These are phyloP conservation scores for Deilephila elpenor DNA, from an alignment of 2,888 invertebrate genomes.

Conservation along the genomic window DNA sequence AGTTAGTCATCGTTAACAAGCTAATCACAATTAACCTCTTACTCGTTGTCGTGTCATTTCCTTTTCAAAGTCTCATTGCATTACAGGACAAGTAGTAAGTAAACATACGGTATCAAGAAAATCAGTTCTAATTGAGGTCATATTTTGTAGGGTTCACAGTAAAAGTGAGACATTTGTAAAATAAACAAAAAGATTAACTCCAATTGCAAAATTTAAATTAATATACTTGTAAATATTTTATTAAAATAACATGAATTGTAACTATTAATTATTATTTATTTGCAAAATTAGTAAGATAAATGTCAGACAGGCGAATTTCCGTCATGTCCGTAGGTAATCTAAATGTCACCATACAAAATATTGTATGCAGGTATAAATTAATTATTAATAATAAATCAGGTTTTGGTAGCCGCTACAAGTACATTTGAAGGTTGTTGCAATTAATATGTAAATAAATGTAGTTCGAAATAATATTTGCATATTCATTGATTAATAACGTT, in stretches of 20 bases:
- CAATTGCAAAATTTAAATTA: background rate
- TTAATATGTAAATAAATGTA: background rate
- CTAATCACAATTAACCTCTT: slow-evolving; percentile 24
- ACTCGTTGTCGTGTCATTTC: slow-evolving; percentile 18
- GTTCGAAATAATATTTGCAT: background rate
- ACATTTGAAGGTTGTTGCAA: slow-evolving; percentile 11
- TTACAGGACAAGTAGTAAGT: background rate
- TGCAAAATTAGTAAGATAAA: background rate
- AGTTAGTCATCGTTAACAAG: slow-evolving; percentile 17
- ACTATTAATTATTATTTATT: background rate
- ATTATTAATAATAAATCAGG: slow-evolving; percentile 18
- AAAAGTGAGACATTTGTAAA: background rate
- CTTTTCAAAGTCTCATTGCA: slow-evolving; percentile 12
- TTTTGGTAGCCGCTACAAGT: background rate
- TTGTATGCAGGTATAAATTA: slow-evolving; percentile 6
- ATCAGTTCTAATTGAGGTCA: slow-evolving; percentile 1
- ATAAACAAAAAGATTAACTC: too few relatives aligned
- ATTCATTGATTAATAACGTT: background rate
- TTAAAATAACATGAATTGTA: background rate
- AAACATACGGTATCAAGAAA: background rate
- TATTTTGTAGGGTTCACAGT: background rate
- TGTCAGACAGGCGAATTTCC: slow-evolving; percentile 2
- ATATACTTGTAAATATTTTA: too few relatives aligned
- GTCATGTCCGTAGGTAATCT: slow-evolving; percentile 4
- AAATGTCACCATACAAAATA: slow-evolving; percentile 16